Evolutionary conservation across 1,140 invertebrate genomes (phyloP).

Genomic region (Sipha flava): DNA sequence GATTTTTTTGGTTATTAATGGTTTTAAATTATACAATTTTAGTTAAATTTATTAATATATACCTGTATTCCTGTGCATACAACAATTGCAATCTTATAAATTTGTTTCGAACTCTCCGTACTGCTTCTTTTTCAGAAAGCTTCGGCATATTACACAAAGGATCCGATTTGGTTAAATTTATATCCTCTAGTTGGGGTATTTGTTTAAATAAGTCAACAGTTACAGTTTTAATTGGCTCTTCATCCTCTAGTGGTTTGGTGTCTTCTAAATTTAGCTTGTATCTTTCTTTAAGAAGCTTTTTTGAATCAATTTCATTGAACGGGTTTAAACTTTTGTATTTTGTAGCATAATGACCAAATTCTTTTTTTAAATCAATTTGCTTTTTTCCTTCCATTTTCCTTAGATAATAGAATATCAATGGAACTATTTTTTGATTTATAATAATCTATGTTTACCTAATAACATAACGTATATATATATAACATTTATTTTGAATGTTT

Average conservation of each 20-base stretch:
- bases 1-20: no score
- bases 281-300: slow-evolving; percentile 16
- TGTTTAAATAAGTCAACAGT: slow-evolving; percentile 8
- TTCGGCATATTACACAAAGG: slow-evolving; percentile 13
- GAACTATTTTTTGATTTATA: no score
- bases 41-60: no score
- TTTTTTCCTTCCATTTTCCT: slow-evolving; percentile 12
- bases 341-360: slow-evolving; percentile 16
- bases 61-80: slow-evolving; percentile 29
- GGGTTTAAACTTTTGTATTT: slow-evolving; percentile 26
- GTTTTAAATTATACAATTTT: no score
- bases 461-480: no score
- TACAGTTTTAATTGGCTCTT: slow-evolving; percentile 4
- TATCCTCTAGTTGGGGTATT: background rate
- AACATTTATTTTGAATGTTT: no score
- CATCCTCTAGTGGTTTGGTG: background rate
- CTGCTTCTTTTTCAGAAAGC: slow-evolving; percentile 23
- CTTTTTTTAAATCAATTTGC: slow-evolving; percentile 26
- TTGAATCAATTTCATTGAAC: slow-evolving; percentile 21
- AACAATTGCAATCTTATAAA: slow-evolving; percentile 16
- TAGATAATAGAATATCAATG: no score
- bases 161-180: slow-evolving; percentile 13
- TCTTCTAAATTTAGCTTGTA: slow-evolving; percentile 20
- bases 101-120: slow-evolving; percentile 15
- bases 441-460: no score